Percentiles rank a stretch among this genome's conserved stretches.
Conservation (phyloP, 1,140 invertebrate genomes). For the Globodera ellingtonae region DNA sequence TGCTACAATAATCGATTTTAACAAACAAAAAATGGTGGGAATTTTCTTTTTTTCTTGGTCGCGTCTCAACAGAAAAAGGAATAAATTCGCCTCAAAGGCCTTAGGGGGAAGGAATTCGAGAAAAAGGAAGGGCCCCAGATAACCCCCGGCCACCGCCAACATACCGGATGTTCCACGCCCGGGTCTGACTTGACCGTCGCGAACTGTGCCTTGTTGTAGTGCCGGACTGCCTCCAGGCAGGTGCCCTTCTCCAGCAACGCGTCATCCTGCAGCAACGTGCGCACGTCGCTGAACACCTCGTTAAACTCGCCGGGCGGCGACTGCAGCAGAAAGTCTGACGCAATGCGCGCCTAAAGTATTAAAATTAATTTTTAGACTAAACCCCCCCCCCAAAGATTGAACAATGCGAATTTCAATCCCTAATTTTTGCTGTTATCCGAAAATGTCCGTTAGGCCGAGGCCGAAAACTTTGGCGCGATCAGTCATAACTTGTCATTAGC, state of each 20-base stretch:
- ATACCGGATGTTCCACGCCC: conserved; percentile 75
- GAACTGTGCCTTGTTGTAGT: conserved; percentile 98
- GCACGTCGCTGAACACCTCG: conserved; percentile 98
- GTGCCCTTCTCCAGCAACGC: conserved; percentile 90
- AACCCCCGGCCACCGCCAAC: not conserved
- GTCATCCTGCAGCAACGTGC: conserved; percentile 92
- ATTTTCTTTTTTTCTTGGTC: too few relatives aligned
- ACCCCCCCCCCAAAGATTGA: too few relatives aligned
- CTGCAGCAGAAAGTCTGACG: conserved; percentile 40
- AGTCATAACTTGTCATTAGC: too few relatives aligned
- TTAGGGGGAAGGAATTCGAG: too few relatives aligned
- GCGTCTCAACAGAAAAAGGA: not conserved
- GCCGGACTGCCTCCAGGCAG: conserved; percentile 80
- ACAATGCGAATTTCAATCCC: not conserved
- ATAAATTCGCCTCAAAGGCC: too few relatives aligned
- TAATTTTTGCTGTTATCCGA: too few relatives aligned
- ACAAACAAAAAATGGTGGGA: too few relatives aligned
- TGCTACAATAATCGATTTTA: too few relatives aligned
- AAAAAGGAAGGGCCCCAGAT: too few relatives aligned
- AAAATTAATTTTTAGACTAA: not conserved
- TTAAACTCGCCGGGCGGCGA: conserved; percentile 84
- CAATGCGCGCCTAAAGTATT: conserved; percentile 3
- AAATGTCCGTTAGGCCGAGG: too few relatives aligned
- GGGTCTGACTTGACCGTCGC: conserved; percentile 88
- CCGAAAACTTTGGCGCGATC: too few relatives aligned